These are phyloP conservation scores for Litoditis marina DNA, from an alignment of 2,888 invertebrate species.

Conservation along the genomic window DNA sequence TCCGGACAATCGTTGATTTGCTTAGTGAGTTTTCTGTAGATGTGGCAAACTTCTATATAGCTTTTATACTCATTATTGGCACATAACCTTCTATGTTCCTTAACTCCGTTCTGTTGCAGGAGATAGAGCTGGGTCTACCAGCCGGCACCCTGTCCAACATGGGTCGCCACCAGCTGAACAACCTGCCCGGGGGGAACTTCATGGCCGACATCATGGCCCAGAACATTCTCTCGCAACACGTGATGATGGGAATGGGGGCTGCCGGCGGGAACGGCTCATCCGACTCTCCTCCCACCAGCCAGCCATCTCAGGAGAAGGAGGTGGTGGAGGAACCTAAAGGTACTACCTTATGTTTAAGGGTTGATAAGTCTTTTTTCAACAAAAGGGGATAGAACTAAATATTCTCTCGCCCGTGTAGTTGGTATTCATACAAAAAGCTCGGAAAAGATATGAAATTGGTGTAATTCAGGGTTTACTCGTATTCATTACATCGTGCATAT, in stretches of 20 bases:
- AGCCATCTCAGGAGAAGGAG: slow-evolving; percentile 13
- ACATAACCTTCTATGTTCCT: too few relatives aligned
- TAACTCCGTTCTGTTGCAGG: too few relatives aligned
- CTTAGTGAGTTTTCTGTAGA: neutral
- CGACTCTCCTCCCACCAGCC: neutral
- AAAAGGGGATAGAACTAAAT: too few relatives aligned
- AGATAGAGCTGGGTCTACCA: slow-evolving; percentile 44
- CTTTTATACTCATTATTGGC: too few relatives aligned
- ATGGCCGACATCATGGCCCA: slow-evolving; percentile 48
- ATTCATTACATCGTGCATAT: too few relatives aligned
- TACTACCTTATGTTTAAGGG: too few relatives aligned
- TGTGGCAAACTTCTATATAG: neutral
- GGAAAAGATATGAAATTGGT: too few relatives aligned
- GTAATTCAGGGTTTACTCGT: too few relatives aligned
- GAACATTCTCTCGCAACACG: slow-evolving; percentile 35
- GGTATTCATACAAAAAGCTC: too few relatives aligned
- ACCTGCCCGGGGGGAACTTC: slow-evolving; percentile 36
- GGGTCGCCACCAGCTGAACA: slow-evolving; percentile 31
- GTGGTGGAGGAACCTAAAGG: slow-evolving; percentile 2
- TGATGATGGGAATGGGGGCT: slow-evolving; percentile 29
- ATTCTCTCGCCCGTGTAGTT: too few relatives aligned
- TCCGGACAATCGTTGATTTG: neutral
- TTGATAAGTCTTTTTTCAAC: too few relatives aligned
- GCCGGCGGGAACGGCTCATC: slow-evolving; percentile 1
- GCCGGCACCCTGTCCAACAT: slow-evolving; percentile 43